Evolutionary conservation across 2,113 vertebrate species (phyloP).

Genomic region (Bubo bubo): DNA sequence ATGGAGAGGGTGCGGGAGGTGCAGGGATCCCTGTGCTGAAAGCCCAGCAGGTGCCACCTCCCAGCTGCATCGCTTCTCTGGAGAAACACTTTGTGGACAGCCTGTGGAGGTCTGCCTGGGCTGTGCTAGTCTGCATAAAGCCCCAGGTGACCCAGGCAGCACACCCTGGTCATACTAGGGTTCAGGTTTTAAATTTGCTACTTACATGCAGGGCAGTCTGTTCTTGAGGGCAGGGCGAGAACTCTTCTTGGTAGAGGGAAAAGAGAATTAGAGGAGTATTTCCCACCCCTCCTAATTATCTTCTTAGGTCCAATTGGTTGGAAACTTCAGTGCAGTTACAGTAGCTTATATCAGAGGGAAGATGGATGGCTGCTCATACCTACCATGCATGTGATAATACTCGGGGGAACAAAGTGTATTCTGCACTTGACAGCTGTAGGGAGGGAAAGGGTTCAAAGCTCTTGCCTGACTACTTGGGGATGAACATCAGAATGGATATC

Average conservation of each 20-base stretch:
- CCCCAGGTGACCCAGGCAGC: neutral
- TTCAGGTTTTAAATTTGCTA: neutral
- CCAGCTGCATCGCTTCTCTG: neutral
- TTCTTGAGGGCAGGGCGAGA: neutral
- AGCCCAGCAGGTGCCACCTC: neutral
- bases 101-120: neutral
- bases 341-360: neutral
- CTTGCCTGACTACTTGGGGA: neutral
- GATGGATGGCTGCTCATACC: neutral
- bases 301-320: neutral
- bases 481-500: neutral
- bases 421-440: neutral
- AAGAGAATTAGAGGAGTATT: neutral
- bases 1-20: rapidly evolving
- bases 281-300: neutral
- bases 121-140: neutral
- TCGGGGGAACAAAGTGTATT: neutral
- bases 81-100: neutral
- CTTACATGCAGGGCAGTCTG: rapidly evolving
- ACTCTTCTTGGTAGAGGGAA: neutral
- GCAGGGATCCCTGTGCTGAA: neutral
- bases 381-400: rapidly evolving
- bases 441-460: neutral
- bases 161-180: rapidly evolving
- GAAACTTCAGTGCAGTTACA: neutral